Evolutionary conservation across 1,140 invertebrate genomes (phyloP).

Genomic region (Camponotus vicinus): DNA sequence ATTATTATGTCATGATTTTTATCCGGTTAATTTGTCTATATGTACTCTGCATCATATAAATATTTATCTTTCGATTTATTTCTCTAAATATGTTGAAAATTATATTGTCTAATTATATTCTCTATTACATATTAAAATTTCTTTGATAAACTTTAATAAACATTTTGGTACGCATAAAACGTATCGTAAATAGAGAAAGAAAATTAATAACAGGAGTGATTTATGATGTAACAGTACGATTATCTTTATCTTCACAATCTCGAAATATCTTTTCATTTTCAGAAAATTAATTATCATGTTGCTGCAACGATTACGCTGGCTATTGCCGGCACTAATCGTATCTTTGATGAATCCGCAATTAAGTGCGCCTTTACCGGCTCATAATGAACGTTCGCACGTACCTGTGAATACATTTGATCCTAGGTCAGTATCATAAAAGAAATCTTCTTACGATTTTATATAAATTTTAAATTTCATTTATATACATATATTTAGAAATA

Average conservation of each 20-base stretch:
- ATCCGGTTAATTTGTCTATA: not conserved
- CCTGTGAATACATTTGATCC: conserved; percentile 81
- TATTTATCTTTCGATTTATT: not conserved
- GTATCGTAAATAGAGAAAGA: not conserved
- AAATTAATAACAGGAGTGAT: not conserved
- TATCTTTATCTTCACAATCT: not conserved
- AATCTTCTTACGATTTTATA: not conserved
- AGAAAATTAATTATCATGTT: conserved; percentile 70
- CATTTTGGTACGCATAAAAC: no score
- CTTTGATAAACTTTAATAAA: not conserved
- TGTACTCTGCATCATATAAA: not conserved
- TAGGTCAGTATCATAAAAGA: conserved; percentile 79
- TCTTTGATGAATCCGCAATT: conserved; percentile 73
- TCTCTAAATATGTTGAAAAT: not conserved
- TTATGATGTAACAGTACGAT: not conserved
- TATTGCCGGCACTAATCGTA: conserved; percentile 73
- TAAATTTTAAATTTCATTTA: not conserved
- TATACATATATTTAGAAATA: not conserved
- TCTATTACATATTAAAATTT: no score
- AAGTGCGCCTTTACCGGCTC: conserved; percentile 71
- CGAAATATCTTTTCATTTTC: conserved; percentile 18
- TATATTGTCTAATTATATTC: not conserved
- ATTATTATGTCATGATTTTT: not conserved
- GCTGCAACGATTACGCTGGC: conserved; percentile 75
- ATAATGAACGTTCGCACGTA: conserved; percentile 73